phyloP scores from a whole-genome alignment of 2,888 invertebrate species.

The Thalpophila matura region DNA sequence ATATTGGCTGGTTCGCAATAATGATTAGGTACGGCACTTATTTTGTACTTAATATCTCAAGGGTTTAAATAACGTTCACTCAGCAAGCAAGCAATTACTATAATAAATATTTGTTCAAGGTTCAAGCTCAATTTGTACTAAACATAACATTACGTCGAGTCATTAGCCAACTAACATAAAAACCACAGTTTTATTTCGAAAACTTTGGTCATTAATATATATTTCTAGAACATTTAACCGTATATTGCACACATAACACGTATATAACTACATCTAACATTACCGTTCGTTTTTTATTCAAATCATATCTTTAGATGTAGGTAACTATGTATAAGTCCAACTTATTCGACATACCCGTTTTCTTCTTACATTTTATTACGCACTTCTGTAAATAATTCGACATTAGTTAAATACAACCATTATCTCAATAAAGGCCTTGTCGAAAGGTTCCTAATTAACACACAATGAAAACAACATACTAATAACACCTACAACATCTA shows the following conservation, averaged over 20 bases:
- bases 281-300: conserved; percentile 24
- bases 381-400: conserved; percentile 44
- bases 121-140: conserved; percentile 22
- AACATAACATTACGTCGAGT: conserved; percentile 16
- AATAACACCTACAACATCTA: conserved; percentile 45
- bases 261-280: conserved; percentile 43
- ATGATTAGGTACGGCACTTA: conserved; percentile 8
- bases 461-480: conserved; percentile 47
- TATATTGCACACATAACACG: conserved; percentile 51
- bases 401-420: conserved; percentile 50
- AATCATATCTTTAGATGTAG: conserved; percentile 32
- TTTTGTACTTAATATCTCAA: conserved; percentile 47
- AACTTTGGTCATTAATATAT: conserved; percentile 42
- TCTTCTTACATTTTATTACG: conserved; percentile 34
- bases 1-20: neutral
- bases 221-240: conserved; percentile 32
- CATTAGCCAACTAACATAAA: conserved; percentile 17
- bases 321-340: conserved; percentile 32
- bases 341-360: conserved; percentile 57
- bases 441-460: conserved; percentile 32
- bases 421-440: conserved; percentile 47
- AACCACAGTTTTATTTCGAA: conserved; percentile 26
- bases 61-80: conserved; percentile 30
- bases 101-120: conserved; percentile 35
- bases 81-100: conserved; percentile 25